A percentile compares a stretch with the other conserved stretches of the same genome.
These are phyloP conservation scores for Agrilus planipennis DNA, from an alignment of 1,140 invertebrate genomes.

Conservation along the genomic window DNA sequence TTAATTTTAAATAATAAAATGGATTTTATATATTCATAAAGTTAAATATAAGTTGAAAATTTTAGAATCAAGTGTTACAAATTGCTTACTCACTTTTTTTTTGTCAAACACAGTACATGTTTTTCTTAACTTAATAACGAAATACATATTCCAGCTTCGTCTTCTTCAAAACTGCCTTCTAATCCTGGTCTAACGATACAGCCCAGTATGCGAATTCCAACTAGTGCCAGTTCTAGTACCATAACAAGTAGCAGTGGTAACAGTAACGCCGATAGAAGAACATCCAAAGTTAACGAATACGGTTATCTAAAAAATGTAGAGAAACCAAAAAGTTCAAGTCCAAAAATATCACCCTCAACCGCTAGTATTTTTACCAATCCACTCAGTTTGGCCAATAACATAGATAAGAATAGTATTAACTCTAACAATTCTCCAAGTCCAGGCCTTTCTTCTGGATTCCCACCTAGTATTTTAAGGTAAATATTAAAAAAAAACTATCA, in stretches of 20 bases:
- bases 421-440: constrained; percentile 22
- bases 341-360: constrained; percentile 17
- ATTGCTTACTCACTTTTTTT: too few relatives aligned
- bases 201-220: constrained; percentile 19
- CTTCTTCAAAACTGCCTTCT: constrained; percentile 19
- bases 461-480: constrained; percentile 40
- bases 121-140: too few relatives aligned
- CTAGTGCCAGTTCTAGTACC: background rate
- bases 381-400: constrained; percentile 27
- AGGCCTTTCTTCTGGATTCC: too few relatives aligned
- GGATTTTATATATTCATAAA: too few relatives aligned
- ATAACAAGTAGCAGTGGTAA: constrained; percentile 8
- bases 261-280: constrained; percentile 11
- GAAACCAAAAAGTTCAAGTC: constrained; percentile 17
- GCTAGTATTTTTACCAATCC: constrained; percentile 31
- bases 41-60: too few relatives aligned
- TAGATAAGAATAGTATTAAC: constrained; percentile 21
- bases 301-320: constrained; percentile 22
- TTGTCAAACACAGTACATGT: too few relatives aligned
- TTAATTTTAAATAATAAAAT: too few relatives aligned
- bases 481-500: constrained; percentile 4
- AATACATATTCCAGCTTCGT: too few relatives aligned
- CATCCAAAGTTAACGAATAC: constrained; percentile 19
- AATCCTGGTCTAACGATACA: constrained; percentile 23
- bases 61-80: too few relatives aligned